Conservation (phyloP, 2,888 invertebrate genomes). For the Hirtodrosophila duncani region DNA sequence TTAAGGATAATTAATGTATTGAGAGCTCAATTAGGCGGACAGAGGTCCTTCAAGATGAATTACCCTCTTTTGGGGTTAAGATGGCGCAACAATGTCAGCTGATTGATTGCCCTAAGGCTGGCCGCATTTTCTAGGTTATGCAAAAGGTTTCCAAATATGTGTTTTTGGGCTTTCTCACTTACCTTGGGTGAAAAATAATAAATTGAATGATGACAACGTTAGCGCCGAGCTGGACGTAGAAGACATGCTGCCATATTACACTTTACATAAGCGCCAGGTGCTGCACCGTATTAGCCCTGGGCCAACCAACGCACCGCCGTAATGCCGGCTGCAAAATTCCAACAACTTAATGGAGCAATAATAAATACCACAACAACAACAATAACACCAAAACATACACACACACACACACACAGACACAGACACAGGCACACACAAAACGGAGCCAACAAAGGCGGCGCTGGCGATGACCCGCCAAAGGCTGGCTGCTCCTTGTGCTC, state of each 20-base stretch:
- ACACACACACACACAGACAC: slow-evolving; percentile 1
- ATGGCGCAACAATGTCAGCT: too few relatives aligned
- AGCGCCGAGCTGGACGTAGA: slow-evolving; percentile 77
- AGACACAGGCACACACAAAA: slow-evolving; percentile 15
- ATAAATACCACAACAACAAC: slow-evolving; percentile 9
- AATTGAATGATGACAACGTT: slow-evolving; percentile 78
- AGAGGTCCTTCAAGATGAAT: too few relatives aligned
- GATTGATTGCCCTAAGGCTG: too few relatives aligned
- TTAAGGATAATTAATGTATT: too few relatives aligned
- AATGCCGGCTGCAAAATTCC: slow-evolving; percentile 43
- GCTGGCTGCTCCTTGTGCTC: slow-evolving; percentile 1
- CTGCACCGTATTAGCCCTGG: too few relatives aligned
- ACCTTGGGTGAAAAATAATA: slow-evolving; percentile 79
- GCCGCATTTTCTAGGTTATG: too few relatives aligned
- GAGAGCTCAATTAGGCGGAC: too few relatives aligned
- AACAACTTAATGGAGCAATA: slow-evolving; percentile 19
- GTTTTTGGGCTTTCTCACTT: slow-evolving; percentile 50
- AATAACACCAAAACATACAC: slow-evolving; percentile 14
- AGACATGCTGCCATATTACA: slow-evolving; percentile 79
- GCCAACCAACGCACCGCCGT: too few relatives aligned
- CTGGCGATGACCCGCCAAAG: slow-evolving; percentile 44
- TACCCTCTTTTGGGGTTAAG: too few relatives aligned
- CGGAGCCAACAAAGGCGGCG: slow-evolving; percentile 14
- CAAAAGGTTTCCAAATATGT: slow-evolving; percentile 19
- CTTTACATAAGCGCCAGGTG: slow-evolving; percentile 58